Conservation (phyloP, 2,797 vertebrate genomes). For the Carapus acus region DNA sequence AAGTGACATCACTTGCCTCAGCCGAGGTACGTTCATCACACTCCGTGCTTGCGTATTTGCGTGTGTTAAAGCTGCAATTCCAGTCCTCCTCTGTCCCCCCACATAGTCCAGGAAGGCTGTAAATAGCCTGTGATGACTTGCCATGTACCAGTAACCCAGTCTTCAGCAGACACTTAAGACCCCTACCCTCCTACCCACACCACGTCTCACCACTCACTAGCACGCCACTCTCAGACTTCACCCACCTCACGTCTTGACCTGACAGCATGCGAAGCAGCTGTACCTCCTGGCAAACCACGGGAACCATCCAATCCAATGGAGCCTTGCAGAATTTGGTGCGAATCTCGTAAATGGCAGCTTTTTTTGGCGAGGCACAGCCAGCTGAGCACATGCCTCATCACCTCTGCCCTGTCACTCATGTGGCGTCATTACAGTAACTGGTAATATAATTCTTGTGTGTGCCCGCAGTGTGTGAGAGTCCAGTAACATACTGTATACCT, state of each 20-base stretch:
- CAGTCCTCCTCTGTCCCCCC: conserved; percentile 9
- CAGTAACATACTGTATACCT: conserved; percentile 10
- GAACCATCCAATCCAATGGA: too few relatives aligned
- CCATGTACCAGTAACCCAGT: conserved; percentile 75
- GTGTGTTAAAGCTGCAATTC: conserved; percentile 14
- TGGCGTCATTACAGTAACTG: conserved; percentile 31
- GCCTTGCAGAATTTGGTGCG: not conserved
- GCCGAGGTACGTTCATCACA: conserved; percentile 84
- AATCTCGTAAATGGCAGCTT: too few relatives aligned
- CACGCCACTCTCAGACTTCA: conserved; percentile 12
- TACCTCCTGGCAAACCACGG: too few relatives aligned
- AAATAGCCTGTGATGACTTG: conserved; percentile 81
- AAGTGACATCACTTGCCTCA: conserved; percentile 94
- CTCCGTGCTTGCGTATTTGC: conserved; percentile 35
- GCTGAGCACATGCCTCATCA: not conserved
- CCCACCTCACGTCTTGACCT: conserved; percentile 2
- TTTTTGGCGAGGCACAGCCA: too few relatives aligned
- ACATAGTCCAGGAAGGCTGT: conserved; percentile 56
- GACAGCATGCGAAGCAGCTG: conserved; percentile 1
- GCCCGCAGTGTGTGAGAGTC: not conserved
- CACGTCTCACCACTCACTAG: not conserved
- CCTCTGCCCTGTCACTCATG: conserved; percentile 5
- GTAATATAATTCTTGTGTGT: conserved; percentile 24
- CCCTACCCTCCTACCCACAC: conserved; percentile 4
- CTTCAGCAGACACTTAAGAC: conserved; percentile 60